A percentile compares a stretch with the other conserved stretches of the same genome.
Evolutionary conservation across 2,797 vertebrate genomes (phyloP).

Genomic region (Aulostomus chinensis): DNA sequence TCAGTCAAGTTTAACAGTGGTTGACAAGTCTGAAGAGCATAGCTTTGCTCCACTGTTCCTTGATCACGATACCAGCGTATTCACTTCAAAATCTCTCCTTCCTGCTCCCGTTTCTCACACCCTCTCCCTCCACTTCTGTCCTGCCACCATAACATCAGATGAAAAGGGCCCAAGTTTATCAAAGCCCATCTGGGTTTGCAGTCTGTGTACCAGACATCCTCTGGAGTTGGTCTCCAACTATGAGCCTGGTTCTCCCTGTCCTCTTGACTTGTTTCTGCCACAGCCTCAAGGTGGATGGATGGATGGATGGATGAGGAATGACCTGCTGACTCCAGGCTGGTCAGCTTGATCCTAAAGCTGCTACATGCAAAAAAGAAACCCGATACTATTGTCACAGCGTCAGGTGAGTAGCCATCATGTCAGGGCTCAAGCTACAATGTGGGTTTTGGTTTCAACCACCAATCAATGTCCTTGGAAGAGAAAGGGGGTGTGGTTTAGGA

Average conservation of each 20-base stretch:
- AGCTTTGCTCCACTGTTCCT: constrained; percentile 17
- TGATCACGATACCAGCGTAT: constrained; percentile 44
- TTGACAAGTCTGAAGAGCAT: constrained; percentile 41
- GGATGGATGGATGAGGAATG: constrained; percentile 48
- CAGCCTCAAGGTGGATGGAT: constrained; percentile 44
- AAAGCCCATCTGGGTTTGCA: constrained; percentile 66
- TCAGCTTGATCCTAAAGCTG: constrained; percentile 38
- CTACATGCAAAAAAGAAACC: constrained; percentile 29
- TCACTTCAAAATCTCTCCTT: constrained; percentile 38
- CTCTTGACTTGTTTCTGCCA: constrained; percentile 49
- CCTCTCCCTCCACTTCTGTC: constrained; percentile 17
- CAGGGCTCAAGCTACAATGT: no score
- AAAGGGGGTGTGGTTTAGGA: no score
- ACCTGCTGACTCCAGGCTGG: constrained; percentile 43
- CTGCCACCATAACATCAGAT: constrained; percentile 52
- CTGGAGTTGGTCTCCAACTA: constrained; percentile 29
- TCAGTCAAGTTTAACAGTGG: constrained; percentile 17
- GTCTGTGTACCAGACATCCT: constrained; percentile 59
- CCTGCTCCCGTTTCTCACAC: constrained; percentile 11
- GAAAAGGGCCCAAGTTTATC: constrained; percentile 62
- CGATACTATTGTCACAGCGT: no score
- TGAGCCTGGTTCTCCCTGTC: constrained; percentile 18
- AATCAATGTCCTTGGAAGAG: no score
- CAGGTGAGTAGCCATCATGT: no score
- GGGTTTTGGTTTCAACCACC: no score